Evolutionary conservation across 2,888 invertebrate species (phyloP).

Genomic region (Petrophora chlorosata): DNA sequence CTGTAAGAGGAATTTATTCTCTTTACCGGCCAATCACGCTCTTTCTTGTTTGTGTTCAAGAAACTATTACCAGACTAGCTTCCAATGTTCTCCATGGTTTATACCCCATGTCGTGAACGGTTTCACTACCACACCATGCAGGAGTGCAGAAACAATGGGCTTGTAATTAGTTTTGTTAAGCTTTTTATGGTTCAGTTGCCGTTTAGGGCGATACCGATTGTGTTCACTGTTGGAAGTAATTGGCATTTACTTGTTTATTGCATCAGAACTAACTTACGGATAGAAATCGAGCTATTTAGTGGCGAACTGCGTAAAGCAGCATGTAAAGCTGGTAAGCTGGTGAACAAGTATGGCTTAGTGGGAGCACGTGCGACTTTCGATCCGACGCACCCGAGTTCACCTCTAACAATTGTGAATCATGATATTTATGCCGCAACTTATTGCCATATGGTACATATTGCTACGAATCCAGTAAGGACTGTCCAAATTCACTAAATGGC

Average conservation of each 20-base stretch:
- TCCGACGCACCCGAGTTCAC: no score
- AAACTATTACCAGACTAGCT: no score
- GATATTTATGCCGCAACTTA: slow-evolving; percentile 2
- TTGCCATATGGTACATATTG: slow-evolving; percentile 10
- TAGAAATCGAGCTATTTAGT: background rate
- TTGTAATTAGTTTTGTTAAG: slow-evolving; percentile 12
- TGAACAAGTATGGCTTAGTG: no score
- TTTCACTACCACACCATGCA: slow-evolving; percentile 9
- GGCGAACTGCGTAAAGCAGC: no score
- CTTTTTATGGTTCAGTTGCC: slow-evolving; percentile 9
- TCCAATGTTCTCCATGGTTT: no score
- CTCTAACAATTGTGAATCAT: no score
- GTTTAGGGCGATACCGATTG: slow-evolving; percentile 7
- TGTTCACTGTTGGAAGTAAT: slow-evolving; percentile 7
- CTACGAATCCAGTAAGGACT: slow-evolving; percentile 2
- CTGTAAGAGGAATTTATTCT: no score
- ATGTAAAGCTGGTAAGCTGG: no score
- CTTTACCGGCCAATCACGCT: no score
- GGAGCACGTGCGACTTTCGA: no score
- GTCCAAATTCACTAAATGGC: no score
- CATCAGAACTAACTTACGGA: background rate
- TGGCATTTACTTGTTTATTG: background rate
- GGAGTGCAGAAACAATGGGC: slow-evolving; percentile 4
- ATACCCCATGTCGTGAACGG: slow-evolving; percentile 6
- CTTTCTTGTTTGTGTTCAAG: no score